Evolutionary conservation across 2,113 vertebrate genomes (phyloP).

Genomic region (Numida meleagris): DNA sequence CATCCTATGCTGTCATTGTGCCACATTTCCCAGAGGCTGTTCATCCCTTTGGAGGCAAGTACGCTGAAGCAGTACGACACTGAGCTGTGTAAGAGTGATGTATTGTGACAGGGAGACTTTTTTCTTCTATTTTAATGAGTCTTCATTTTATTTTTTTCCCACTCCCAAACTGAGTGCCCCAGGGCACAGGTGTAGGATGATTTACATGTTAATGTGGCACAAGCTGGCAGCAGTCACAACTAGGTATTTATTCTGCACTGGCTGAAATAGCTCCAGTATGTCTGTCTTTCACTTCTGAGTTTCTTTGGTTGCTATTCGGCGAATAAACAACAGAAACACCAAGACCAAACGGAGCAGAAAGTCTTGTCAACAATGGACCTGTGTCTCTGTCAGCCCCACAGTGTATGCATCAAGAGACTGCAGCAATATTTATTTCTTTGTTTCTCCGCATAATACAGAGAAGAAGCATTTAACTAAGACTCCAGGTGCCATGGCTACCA

Average conservation of each 20-base stretch:
- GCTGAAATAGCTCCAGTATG: background rate
- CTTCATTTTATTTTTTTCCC: constrained; percentile 17
- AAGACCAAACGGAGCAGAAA: background rate
- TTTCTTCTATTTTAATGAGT: background rate
- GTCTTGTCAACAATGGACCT: background rate
- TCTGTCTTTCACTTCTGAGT: background rate
- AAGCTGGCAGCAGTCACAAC: background rate
- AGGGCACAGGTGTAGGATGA: background rate
- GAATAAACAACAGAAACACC: background rate
- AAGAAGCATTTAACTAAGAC: background rate
- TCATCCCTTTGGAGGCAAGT: background rate
- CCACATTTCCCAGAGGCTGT: background rate
- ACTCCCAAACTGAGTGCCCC: background rate
- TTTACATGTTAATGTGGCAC: background rate
- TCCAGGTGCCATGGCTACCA: background rate
- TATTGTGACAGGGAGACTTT: background rate
- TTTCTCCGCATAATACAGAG: background rate
- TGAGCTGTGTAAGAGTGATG: background rate
- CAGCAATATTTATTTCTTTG: background rate
- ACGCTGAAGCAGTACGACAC: background rate
- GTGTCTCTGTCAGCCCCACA: background rate
- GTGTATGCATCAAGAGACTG: background rate
- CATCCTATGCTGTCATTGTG: background rate
- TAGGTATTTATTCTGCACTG: constrained; percentile 11
- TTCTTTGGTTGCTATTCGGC: background rate